Conservation (phyloP, 2,888 invertebrate genomes). For the Agonum fuliginosum region DNA sequence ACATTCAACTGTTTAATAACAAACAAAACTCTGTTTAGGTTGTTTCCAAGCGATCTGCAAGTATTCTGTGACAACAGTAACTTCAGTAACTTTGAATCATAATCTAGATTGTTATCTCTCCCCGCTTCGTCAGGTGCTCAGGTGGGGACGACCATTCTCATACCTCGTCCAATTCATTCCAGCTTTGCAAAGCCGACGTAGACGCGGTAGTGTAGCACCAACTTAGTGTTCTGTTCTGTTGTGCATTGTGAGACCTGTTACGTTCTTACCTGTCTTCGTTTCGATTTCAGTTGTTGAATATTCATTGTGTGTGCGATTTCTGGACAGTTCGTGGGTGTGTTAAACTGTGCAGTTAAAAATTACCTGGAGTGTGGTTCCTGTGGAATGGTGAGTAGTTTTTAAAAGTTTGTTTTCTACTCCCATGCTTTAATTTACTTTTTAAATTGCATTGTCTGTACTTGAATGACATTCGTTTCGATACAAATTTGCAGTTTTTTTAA, state of each 20-base stretch:
- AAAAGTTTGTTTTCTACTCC: background rate
- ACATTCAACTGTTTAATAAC: too few relatives aligned
- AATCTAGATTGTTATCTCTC: background rate
- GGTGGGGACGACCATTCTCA: background rate
- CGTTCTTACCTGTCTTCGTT: background rate
- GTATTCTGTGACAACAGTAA: too few relatives aligned
- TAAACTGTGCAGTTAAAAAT: too few relatives aligned
- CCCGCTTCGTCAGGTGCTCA: background rate
- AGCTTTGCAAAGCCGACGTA: background rate
- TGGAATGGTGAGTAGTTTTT: slow-evolving; percentile 10
- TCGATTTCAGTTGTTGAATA: background rate
- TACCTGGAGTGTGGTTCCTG: background rate
- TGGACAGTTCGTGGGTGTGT: background rate
- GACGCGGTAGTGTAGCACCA: background rate
- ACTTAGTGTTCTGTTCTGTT: background rate
- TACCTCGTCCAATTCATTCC: background rate
- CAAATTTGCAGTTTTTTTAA: too few relatives aligned
- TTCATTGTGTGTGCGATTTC: background rate
- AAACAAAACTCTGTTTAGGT: too few relatives aligned
- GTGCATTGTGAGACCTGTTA: background rate
- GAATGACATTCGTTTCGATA: too few relatives aligned
- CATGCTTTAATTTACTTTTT: too few relatives aligned
- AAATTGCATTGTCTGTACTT: too few relatives aligned
- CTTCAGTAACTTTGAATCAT: too few relatives aligned
- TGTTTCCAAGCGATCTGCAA: too few relatives aligned